A percentile compares a stretch with the other conserved stretches of the same genome.
Conservation (phyloP, 35 echinoderm and acorn worm species). For the Patiria miniata region DNA sequence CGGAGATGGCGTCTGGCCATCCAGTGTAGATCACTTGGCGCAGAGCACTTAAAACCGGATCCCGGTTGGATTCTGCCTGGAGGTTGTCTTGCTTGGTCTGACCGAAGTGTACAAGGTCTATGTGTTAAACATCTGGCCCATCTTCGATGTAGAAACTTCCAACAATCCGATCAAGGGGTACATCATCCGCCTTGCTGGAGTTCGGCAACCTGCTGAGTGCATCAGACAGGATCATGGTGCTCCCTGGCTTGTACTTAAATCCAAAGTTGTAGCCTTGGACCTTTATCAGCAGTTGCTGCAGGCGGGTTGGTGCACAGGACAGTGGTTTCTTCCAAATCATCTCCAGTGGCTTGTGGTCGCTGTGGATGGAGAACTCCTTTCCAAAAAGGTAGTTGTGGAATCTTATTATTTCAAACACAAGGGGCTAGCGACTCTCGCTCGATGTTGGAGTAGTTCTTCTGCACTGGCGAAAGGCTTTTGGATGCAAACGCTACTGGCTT, state of each 20-base stretch:
- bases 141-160: not conserved
- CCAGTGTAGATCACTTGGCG: constrained; percentile 21
- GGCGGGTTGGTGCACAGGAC: constrained; percentile 31
- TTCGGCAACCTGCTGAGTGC: constrained; percentile 18
- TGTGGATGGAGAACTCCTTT: constrained; percentile 12
- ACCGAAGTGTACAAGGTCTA: not conserved
- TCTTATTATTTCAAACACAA: constrained; percentile 23
- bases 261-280: constrained; percentile 52
- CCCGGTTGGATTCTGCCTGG: not conserved
- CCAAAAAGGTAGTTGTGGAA: constrained; percentile 45
- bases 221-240: constrained; percentile 48
- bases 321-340: constrained; percentile 51
- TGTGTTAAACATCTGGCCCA: not conserved
- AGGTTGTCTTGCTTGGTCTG: constrained; percentile 19
- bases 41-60: not conserved
- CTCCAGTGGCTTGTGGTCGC: constrained; percentile 31
- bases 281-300: constrained; percentile 45
- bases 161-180: constrained; percentile 31
- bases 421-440: constrained; percentile 2
- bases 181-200: not conserved
- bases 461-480: constrained; percentile 31
- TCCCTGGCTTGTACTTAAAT: constrained; percentile 20
- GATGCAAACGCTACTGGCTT: not conserved
- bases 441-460: constrained; percentile 41
- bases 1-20: constrained; percentile 37